Conservation (phyloP, 2,888 invertebrate species). For the Apodemia hepburni region DNA sequence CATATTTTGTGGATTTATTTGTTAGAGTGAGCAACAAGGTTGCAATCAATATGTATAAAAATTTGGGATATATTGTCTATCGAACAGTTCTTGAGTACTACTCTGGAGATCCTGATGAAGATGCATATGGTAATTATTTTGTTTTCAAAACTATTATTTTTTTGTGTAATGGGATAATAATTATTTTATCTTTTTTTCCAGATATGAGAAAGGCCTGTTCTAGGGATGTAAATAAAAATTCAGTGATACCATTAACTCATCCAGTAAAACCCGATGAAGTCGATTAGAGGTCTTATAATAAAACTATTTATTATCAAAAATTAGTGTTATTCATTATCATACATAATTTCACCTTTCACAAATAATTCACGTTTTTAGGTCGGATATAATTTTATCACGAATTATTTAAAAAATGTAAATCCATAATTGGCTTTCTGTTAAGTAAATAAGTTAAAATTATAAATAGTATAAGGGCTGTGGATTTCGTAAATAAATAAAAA, state of each 20-base stretch:
- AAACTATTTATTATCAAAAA: neutral
- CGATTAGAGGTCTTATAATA: constrained; percentile 73
- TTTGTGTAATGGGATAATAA: neutral
- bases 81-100: constrained; percentile 98
- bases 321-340: neutral
- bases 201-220: constrained; percentile 99
- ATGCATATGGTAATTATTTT: constrained; percentile 91
- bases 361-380: no score
- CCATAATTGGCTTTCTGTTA: no score
- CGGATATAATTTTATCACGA: no score
- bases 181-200: constrained; percentile 63
- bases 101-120: constrained; percentile 98
- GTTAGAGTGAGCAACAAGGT: constrained; percentile 98
- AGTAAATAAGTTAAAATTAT: no score
- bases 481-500: no score
- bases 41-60: constrained; percentile 98
- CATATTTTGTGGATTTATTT: constrained; percentile 98
- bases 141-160: neutral
- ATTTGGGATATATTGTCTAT: constrained; percentile 97
- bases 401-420: no score
- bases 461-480: no score
- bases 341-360: constrained; percentile 23
- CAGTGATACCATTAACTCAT: constrained; percentile 94
- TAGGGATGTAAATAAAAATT: constrained; percentile 93
- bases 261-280: constrained; percentile 98